These are phyloP conservation scores for Sipha maydis DNA, from an alignment of 2,888 invertebrate genomes.

Conservation along the genomic window DNA sequence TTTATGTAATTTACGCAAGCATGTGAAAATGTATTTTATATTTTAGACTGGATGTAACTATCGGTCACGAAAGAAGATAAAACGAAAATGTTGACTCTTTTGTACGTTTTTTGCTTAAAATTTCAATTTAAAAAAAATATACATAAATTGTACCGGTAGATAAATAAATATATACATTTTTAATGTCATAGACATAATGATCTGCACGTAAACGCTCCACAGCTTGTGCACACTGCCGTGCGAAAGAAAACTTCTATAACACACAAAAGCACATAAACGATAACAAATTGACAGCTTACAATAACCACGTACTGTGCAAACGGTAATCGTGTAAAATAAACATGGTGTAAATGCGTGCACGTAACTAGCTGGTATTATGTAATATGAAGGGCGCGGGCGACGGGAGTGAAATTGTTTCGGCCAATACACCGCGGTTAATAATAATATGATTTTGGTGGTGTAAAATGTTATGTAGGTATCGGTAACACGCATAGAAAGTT, in stretches of 20 bases:
- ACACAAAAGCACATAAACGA: neutral
- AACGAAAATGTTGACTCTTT: neutral
- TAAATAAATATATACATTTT: too few species aligned
- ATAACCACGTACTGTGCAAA: neutral
- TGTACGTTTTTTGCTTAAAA: neutral
- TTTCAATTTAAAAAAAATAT: too few species aligned
- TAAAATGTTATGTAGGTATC: neutral
- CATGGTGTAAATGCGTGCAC: neutral
- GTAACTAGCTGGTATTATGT: neutral
- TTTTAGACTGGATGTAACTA: too few species aligned
- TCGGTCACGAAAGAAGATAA: neutral
- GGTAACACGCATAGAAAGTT: neutral
- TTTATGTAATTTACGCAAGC: too few species aligned
- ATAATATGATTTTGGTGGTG: neutral
- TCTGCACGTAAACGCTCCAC: too few species aligned
- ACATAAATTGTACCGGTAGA: too few species aligned
- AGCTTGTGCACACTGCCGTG: neutral
- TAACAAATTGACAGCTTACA: conserved; percentile 32
- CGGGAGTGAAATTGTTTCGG: neutral
- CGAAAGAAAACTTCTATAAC: neutral
- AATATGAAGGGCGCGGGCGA: neutral
- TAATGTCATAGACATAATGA: too few species aligned
- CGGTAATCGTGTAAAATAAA: conserved; percentile 33
- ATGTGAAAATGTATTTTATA: too few species aligned
- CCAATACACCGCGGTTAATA: neutral